Evolutionary conservation across 2,113 vertebrate genomes (phyloP).

Genomic region (Alligator sinensis): DNA sequence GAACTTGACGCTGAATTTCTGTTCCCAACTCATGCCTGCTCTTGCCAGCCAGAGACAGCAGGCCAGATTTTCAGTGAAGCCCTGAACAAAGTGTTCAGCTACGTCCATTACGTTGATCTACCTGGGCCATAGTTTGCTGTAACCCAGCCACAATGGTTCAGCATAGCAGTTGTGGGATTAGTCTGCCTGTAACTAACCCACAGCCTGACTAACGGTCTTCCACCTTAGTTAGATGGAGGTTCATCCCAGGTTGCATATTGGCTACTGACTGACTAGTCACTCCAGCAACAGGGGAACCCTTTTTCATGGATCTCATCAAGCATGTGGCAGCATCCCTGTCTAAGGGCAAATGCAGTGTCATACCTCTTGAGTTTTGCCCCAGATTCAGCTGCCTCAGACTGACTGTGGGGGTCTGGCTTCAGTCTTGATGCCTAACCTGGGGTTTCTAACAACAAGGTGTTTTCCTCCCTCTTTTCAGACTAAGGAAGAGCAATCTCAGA

Average conservation of each 20-base stretch:
- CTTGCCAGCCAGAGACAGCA: background rate
- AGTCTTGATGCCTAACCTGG: background rate
- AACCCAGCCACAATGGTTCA: background rate
- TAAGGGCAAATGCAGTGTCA: background rate
- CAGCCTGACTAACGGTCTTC: background rate
- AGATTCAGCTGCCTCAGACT: background rate
- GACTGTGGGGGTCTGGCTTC: background rate
- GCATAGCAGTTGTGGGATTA: background rate
- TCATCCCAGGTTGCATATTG: background rate
- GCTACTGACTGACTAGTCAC: background rate
- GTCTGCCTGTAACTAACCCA: background rate
- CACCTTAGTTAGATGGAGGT: background rate
- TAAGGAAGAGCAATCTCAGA: conserved; percentile 99
- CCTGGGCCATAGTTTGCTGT: background rate
- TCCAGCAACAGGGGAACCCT: background rate
- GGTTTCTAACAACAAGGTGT: background rate
- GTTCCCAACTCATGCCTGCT: background rate
- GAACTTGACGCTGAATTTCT: background rate
- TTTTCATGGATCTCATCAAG: background rate
- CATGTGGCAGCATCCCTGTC: fast-evolving
- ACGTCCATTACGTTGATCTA: background rate
- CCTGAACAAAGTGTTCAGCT: background rate
- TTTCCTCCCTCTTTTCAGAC: conserved; percentile 80
- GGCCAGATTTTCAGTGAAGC: too few species aligned
- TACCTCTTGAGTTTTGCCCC: background rate